A percentile compares a stretch with the other conserved stretches of the same genome.
Evolutionary conservation across 2,888 invertebrate genomes (phyloP).

Genomic region (Drosophila mulleri): DNA sequence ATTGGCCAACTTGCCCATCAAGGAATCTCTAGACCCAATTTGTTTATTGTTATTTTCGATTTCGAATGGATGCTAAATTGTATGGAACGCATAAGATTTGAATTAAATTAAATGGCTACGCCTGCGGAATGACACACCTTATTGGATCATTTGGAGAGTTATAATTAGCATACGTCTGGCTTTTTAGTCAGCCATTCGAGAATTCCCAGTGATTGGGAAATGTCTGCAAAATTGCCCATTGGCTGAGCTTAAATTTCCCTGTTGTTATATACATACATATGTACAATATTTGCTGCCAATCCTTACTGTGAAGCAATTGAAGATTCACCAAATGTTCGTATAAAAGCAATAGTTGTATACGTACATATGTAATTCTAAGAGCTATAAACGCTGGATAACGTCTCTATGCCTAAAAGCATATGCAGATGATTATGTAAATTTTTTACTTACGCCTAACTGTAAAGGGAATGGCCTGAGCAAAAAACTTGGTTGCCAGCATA

Average conservation of each 20-base stretch:
- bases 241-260: background rate
- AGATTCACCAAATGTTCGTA: no score
- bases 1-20: slow-evolving; percentile 71
- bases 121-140: slow-evolving; percentile 46
- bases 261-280: background rate
- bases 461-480: slow-evolving; percentile 31
- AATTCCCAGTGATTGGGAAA: slow-evolving; percentile 23
- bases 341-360: no score
- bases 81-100: slow-evolving; percentile 58
- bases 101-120: slow-evolving; percentile 55
- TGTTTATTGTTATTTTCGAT: slow-evolving; percentile 50
- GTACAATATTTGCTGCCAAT: background rate
- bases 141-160: slow-evolving; percentile 37
- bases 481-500: slow-evolving; percentile 12
- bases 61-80: slow-evolving; percentile 63
- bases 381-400: background rate
- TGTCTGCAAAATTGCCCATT: background rate
- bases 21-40: slow-evolving; percentile 63
- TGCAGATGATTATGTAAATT: slow-evolving; percentile 9
- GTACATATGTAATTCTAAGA: no score
- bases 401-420: background rate
- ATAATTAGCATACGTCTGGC: slow-evolving; percentile 10
- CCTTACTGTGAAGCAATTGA: background rate
- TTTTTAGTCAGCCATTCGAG: slow-evolving; percentile 12
- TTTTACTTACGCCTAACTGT: slow-evolving; percentile 18